Conservation (phyloP, 2,797 vertebrate genomes). For the Spea hammondii region DNA sequence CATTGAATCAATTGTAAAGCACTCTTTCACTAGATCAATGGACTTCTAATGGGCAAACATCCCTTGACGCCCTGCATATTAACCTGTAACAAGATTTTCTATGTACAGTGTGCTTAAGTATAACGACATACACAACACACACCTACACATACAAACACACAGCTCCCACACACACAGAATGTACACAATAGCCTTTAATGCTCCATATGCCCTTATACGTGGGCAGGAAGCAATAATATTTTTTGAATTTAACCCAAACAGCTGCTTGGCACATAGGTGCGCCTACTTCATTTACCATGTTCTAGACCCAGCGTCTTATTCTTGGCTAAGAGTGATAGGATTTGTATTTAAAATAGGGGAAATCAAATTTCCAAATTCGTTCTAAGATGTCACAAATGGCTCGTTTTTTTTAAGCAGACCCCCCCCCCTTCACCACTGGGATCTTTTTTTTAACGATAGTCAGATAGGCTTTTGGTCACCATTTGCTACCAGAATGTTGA, state of each 20-base stretch:
- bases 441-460: slow-evolving; percentile 38
- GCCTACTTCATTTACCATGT: too few relatives aligned
- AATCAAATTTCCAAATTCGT: too few relatives aligned
- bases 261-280: too few relatives aligned
- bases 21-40: slow-evolving; percentile 40
- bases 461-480: slow-evolving; percentile 2
- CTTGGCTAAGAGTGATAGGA: too few relatives aligned
- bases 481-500: neutral
- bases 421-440: slow-evolving; percentile 20
- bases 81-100: slow-evolving; percentile 10
- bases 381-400: slow-evolving; percentile 50
- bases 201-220: too few relatives aligned
- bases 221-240: too few relatives aligned
- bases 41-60: slow-evolving; percentile 23
- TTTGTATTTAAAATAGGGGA: too few relatives aligned
- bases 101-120: neutral
- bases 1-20: slow-evolving; percentile 29
- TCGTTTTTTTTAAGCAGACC: slow-evolving; percentile 23
- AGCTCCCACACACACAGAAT: slow-evolving; percentile 10
- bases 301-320: too few relatives aligned
- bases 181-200: neutral
- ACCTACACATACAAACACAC: slow-evolving; percentile 25
- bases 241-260: too few relatives aligned
- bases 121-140: slow-evolving; percentile 20
- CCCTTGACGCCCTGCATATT: neutral